These are phyloP conservation scores for Trypoxylus dichotomus DNA, from an alignment of 1,140 invertebrate genomes.

Conservation along the genomic window DNA sequence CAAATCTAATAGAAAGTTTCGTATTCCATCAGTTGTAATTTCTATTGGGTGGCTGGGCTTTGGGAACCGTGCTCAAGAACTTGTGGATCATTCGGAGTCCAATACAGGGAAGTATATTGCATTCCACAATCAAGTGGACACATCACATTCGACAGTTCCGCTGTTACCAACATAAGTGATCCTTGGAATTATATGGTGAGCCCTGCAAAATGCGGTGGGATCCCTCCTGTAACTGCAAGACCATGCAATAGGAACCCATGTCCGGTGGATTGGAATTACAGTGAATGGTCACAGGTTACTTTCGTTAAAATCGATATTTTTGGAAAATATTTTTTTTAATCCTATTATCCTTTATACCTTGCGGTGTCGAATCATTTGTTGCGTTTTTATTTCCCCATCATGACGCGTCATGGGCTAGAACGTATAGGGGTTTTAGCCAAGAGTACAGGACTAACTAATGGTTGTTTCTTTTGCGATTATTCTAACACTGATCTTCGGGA, in stretches of 20 bases:
- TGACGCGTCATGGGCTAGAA: too few relatives aligned
- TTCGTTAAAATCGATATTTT: not conserved
- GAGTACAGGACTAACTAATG: too few relatives aligned
- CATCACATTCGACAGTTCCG: slow-evolving; percentile 41
- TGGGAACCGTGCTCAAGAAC: slow-evolving; percentile 69
- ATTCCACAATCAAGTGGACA: slow-evolving; percentile 51
- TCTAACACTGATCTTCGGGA: too few relatives aligned
- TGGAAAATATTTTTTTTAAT: too few relatives aligned
- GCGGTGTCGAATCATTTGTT: too few relatives aligned
- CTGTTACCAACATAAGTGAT: slow-evolving; percentile 45
- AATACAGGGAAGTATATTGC: slow-evolving; percentile 66
- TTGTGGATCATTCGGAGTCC: slow-evolving; percentile 62
- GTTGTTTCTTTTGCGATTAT: too few relatives aligned
- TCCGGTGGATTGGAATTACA: slow-evolving; percentile 67
- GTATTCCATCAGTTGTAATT: slow-evolving; percentile 59
- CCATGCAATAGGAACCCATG: slow-evolving; percentile 65
- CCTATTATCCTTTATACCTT: too few relatives aligned
- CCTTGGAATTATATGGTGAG: slow-evolving; percentile 60
- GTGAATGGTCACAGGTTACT: slow-evolving; percentile 70
- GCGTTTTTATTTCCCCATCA: too few relatives aligned
- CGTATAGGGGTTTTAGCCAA: too few relatives aligned
- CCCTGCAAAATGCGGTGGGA: slow-evolving; percentile 57
- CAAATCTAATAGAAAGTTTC: not conserved
- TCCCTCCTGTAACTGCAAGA: slow-evolving; percentile 55
- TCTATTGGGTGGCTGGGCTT: slow-evolving; percentile 62